phyloP scores from a whole-genome alignment of 2,888 invertebrate genomes.

The Scaptomyza parva region DNA sequence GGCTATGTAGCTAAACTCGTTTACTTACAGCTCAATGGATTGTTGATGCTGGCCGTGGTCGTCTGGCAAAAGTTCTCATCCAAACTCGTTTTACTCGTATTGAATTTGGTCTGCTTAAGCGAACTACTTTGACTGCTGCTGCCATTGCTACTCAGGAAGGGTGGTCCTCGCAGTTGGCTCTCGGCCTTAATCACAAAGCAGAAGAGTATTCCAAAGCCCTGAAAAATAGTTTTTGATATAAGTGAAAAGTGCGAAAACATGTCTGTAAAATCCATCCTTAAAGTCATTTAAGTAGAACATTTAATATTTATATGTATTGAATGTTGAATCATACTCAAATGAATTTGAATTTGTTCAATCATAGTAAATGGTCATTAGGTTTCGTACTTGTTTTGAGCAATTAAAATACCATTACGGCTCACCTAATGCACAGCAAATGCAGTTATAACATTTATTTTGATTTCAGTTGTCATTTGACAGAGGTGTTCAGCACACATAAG shows the following conservation, averaged over 20 bases:
- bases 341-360: too few species aligned
- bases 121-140: conserved; percentile 70
- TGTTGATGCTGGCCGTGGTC: conserved; percentile 82
- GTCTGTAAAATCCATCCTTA: too few species aligned
- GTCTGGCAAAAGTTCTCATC: conserved; percentile 84
- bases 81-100: conserved; percentile 82
- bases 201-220: conserved; percentile 84
- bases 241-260: too few species aligned
- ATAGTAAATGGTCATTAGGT: background rate
- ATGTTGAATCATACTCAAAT: too few species aligned
- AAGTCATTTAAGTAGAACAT: too few species aligned
- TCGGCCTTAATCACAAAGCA: conserved; percentile 85
- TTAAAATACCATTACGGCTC: conserved; percentile 48
- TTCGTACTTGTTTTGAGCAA: conserved; percentile 23
- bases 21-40: conserved; percentile 84
- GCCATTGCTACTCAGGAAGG: conserved; percentile 65
- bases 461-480: conserved; percentile 35
- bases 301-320: too few species aligned
- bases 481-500: background rate
- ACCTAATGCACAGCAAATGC: background rate
- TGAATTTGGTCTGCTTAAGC: conserved; percentile 80
- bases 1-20: background rate
- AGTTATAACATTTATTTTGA: conserved; percentile 9
- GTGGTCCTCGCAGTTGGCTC: conserved; percentile 76
- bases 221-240: too few species aligned